Percentiles rank a stretch among this genome's conserved stretches.
phyloP scores from a whole-genome alignment of 2,113 vertebrate species.

The Pterocles burchelli region DNA sequence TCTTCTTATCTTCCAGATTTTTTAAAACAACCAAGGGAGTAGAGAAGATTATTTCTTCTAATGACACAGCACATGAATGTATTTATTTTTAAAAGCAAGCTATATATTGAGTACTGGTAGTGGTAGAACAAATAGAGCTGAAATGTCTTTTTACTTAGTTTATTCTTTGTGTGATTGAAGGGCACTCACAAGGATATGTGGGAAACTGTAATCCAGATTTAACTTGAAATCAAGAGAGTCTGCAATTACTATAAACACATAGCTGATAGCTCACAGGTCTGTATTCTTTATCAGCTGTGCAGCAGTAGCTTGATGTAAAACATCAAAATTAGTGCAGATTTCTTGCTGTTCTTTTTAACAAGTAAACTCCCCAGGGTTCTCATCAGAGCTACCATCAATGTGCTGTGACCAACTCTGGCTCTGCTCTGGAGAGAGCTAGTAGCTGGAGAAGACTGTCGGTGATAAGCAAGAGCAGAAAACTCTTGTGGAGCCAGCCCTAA shows the following conservation, averaged over 20 bases:
- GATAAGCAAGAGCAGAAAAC: neutral
- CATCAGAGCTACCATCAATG: neutral
- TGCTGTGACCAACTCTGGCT: neutral
- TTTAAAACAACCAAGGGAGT: neutral
- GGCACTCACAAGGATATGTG: neutral
- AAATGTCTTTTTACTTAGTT: neutral
- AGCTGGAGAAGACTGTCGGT: neutral
- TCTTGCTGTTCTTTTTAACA: neutral
- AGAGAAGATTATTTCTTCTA: neutral
- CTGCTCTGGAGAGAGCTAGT: neutral
- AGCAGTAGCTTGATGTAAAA: neutral
- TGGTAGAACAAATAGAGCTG: neutral
- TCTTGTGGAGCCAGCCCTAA: neutral
- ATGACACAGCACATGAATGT: neutral
- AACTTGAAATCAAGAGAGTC: neutral
- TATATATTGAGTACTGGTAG: neutral
- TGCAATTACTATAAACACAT: neutral
- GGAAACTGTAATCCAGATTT: neutral
- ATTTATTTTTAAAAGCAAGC: neutral
- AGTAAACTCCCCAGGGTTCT: neutral
- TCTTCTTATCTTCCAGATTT: neutral
- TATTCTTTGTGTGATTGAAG: neutral
- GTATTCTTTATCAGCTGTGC: neutral
- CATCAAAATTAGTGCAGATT: neutral
- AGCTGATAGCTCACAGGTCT: rapidly evolving